Evolutionary conservation across 2,113 vertebrate genomes (phyloP).

Genomic region (Sisor rabdophorus): DNA sequence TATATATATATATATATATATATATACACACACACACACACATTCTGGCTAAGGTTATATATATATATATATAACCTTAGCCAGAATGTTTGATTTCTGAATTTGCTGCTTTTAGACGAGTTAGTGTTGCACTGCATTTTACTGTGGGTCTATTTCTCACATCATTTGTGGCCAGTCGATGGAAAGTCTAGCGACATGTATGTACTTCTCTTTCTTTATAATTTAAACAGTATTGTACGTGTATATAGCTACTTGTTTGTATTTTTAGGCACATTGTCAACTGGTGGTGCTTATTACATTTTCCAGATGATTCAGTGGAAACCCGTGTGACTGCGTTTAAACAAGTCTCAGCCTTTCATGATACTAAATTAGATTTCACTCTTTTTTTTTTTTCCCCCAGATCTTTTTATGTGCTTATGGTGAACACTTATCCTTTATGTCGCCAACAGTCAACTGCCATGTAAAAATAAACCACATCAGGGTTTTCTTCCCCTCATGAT

Average conservation of each 20-base stretch:
- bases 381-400: conserved; percentile 13
- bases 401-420: conserved; percentile 41
- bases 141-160: neutral
- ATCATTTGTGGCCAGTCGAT: neutral
- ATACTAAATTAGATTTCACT: conserved; percentile 51
- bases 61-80: neutral
- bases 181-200: neutral
- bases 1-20: no score
- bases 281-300: conserved; percentile 49
- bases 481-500: neutral
- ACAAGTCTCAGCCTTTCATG: conserved; percentile 46
- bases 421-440: conserved; percentile 16
- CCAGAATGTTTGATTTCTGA: neutral
- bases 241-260: neutral
- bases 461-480: conserved; percentile 55
- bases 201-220: neutral
- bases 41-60: no score
- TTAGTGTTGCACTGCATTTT: no score
- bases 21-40: no score
- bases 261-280: conserved; percentile 55
- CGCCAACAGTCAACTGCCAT: conserved; percentile 8
- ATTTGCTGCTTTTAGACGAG: neutral
- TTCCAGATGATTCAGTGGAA: conserved; percentile 54
- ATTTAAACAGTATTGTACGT: neutral
- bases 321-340: conserved; percentile 44